These are phyloP conservation scores for Pseudorasbora parva DNA, from an alignment of 2,113 vertebrate genomes.

Conservation along the genomic window DNA sequence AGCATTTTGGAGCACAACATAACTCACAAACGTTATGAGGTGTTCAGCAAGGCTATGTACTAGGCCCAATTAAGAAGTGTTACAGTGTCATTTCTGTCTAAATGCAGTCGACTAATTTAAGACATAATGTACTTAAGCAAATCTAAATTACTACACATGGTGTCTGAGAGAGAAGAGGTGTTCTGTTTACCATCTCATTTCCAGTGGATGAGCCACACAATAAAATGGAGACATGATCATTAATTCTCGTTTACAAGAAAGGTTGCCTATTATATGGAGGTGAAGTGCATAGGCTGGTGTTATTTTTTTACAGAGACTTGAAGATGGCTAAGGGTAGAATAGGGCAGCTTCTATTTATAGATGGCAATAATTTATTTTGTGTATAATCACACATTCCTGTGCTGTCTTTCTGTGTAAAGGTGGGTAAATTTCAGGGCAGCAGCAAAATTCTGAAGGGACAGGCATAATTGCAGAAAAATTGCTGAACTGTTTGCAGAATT, in stretches of 20 bases:
- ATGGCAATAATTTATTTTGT: conserved; percentile 59
- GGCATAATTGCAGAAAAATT: conserved; percentile 7
- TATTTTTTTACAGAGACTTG: conserved; percentile 20
- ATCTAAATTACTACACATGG: conserved; percentile 11
- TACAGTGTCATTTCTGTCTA: background rate
- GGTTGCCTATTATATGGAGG: conserved; percentile 45
- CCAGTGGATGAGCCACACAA: conserved; percentile 14
- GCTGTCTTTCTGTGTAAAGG: conserved; percentile 65
- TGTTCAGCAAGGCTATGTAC: conserved; percentile 16
- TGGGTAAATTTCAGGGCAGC: conserved; percentile 54
- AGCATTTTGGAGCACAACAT: background rate
- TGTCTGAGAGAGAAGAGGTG: conserved; percentile 24
- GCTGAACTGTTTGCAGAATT: conserved; percentile 15
- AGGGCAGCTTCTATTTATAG: conserved; percentile 43
- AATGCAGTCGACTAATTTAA: background rate
- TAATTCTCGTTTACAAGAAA: conserved; percentile 33
- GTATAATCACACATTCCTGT: conserved; percentile 66
- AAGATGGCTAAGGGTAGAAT: conserved; percentile 34
- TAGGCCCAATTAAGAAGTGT: conserved; percentile 8
- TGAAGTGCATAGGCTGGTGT: conserved; percentile 25
- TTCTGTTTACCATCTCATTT: conserved; percentile 23
- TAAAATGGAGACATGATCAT: conserved; percentile 22
- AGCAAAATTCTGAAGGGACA: conserved; percentile 56
- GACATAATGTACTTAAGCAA: conserved; percentile 21
- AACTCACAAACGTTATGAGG: background rate